Evolutionary conservation across 1,140 invertebrate species (phyloP).

Genomic region (Trigoniulus corallinus): DNA sequence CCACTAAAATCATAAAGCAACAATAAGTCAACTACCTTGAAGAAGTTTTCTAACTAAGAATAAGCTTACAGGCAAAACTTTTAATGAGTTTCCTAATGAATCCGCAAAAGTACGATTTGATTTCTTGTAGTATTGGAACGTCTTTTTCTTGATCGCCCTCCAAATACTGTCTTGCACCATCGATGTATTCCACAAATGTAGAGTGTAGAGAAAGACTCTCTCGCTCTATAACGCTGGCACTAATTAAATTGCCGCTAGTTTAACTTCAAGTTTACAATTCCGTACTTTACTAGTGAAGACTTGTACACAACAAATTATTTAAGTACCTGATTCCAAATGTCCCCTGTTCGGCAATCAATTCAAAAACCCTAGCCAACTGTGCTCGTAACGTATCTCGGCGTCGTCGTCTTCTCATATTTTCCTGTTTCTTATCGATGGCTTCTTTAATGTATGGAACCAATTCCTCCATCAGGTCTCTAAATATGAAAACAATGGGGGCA

Average conservation of each 20-base stretch:
- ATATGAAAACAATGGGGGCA: no score
- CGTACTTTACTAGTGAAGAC: neutral
- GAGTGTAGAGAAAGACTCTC: slow-evolving; percentile 65
- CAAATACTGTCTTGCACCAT: slow-evolving; percentile 75
- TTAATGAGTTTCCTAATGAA: slow-evolving; percentile 86
- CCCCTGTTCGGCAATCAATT: slow-evolving; percentile 78
- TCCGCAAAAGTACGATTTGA: slow-evolving; percentile 85
- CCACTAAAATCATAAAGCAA: slow-evolving; percentile 58
- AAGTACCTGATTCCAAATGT: slow-evolving; percentile 72
- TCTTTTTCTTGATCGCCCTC: slow-evolving; percentile 83
- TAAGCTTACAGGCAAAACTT: slow-evolving; percentile 63
- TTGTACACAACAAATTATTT: slow-evolving; percentile 4
- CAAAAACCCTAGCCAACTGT: slow-evolving; percentile 75
- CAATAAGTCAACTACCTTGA: neutral
- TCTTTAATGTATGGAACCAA: slow-evolving; percentile 77
- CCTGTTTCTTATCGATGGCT: slow-evolving; percentile 92
- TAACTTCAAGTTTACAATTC: slow-evolving; percentile 35
- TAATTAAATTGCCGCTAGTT: no score
- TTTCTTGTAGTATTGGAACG: slow-evolving; percentile 49
- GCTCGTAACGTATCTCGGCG: slow-evolving; percentile 81
- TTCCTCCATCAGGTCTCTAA: slow-evolving; percentile 91
- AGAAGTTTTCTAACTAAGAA: no score
- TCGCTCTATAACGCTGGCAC: slow-evolving; percentile 62
- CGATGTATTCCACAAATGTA: slow-evolving; percentile 85
- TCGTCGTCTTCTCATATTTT: slow-evolving; percentile 77